These are phyloP conservation scores for Coecobrya sp. DNA, from an alignment of 2,888 invertebrate genomes.

Conservation along the genomic window DNA sequence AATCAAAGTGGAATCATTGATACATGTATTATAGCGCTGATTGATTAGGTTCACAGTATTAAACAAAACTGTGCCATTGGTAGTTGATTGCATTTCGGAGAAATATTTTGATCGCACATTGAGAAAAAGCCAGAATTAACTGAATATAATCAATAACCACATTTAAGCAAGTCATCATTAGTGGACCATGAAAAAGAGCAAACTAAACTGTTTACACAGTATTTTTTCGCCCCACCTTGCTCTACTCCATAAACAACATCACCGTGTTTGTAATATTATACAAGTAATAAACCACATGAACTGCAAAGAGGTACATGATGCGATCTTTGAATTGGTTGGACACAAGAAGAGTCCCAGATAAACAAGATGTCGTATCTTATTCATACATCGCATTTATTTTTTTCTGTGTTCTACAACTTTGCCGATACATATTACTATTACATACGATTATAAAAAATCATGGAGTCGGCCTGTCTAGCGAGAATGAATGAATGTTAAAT, in stretches of 20 bases:
- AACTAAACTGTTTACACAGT: slow-evolving; percentile 22
- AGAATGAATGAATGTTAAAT: slow-evolving; percentile 27
- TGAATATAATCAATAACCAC: slow-evolving; percentile 16
- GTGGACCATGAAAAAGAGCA: not conserved
- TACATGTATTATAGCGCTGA: too few species aligned
- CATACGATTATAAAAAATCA: not conserved
- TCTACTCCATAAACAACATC: slow-evolving; percentile 18
- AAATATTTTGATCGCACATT: not conserved
- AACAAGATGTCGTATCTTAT: slow-evolving; percentile 29
- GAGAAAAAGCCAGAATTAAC: slow-evolving; percentile 36
- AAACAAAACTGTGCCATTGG: not conserved
- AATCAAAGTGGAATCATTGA: not conserved
- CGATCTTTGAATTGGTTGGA: not conserved
- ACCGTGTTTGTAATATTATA: not conserved
- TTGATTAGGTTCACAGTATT: too few species aligned
- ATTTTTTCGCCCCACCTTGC: slow-evolving; percentile 44
- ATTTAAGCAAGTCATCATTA: not conserved
- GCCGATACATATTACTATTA: not conserved
- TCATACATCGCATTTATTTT: not conserved
- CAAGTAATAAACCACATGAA: too few species aligned
- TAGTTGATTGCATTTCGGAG: not conserved
- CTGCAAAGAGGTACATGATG: not conserved
- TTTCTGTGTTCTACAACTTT: not conserved
- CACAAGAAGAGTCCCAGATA: slow-evolving; percentile 4
- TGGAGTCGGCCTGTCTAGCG: slow-evolving; percentile 72